These are phyloP conservation scores for Drosophila obscura DNA, from an alignment of 1,140 invertebrate species.

Conservation along the genomic window DNA sequence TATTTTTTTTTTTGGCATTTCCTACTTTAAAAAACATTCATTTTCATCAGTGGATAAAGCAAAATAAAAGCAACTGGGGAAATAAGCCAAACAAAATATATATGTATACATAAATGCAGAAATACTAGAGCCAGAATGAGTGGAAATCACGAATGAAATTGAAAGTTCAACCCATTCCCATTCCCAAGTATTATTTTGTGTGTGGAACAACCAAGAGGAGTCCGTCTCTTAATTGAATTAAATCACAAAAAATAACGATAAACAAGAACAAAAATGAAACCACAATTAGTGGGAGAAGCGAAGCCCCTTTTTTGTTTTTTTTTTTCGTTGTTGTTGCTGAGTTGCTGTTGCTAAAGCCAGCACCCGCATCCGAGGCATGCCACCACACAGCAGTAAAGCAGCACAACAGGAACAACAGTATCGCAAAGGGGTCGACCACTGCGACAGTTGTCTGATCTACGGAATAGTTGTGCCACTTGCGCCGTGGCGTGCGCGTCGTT, in stretches of 20 bases:
- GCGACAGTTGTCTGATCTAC: conserved; percentile 23
- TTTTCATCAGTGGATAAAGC: conserved; percentile 67
- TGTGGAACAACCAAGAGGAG: conserved; percentile 24
- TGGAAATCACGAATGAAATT: conserved; percentile 55
- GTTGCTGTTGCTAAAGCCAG: conserved; percentile 17
- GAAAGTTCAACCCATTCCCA: conserved; percentile 60
- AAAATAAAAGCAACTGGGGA: conserved; percentile 26
- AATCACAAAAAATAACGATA: conserved; percentile 57
- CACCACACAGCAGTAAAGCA: neutral
- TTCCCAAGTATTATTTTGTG: conserved; percentile 24
- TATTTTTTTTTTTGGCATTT: conserved; percentile 64
- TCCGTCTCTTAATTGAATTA: conserved; percentile 74
- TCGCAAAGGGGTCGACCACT: conserved; percentile 21
- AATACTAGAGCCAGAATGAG: conserved; percentile 20
- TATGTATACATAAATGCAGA: conserved; percentile 17
- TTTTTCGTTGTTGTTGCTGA: conserved; percentile 4
- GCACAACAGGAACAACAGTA: neutral
- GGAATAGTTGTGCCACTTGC: conserved; percentile 68
- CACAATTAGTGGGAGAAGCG: conserved; percentile 4
- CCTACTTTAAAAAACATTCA: conserved; percentile 83
- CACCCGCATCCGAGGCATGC: conserved; percentile 48
- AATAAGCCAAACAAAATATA: conserved; percentile 25
- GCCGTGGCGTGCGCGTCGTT: conserved; percentile 75
- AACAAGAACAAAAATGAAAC: conserved; percentile 1
- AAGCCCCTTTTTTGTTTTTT: conserved; percentile 8